Percentiles rank a stretch among this genome's conserved stretches.
These are phyloP conservation scores for Anoncus sp. DNA, from an alignment of 2,888 invertebrate species.

Conservation along the genomic window DNA sequence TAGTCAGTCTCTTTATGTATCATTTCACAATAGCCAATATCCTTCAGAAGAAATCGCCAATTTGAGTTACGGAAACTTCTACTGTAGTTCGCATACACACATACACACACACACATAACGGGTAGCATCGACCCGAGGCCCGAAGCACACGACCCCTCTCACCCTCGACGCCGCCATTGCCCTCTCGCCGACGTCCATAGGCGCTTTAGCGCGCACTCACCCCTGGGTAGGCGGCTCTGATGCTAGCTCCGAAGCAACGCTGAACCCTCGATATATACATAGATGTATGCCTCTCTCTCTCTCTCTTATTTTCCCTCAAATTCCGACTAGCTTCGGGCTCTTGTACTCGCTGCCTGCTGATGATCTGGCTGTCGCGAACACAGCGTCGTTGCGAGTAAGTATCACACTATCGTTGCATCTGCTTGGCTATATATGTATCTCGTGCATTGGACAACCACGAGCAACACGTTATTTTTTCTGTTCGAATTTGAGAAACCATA, in stretches of 20 bases:
- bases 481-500: background rate
- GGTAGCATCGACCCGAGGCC: constrained; percentile 72
- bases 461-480: background rate
- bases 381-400: constrained; percentile 30
- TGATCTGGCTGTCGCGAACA: constrained; percentile 14
- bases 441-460: background rate
- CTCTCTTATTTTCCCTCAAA: background rate
- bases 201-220: constrained; percentile 66
- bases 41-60: background rate
- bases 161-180: constrained; percentile 56
- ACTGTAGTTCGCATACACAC: constrained; percentile 32
- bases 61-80: constrained; percentile 27
- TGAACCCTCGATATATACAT: constrained; percentile 19
- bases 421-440: background rate
- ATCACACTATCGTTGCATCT: constrained; percentile 5
- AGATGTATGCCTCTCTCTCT: background rate
- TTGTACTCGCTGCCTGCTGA: constrained; percentile 34
- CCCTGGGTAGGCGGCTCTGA: constrained; percentile 53
- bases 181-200: constrained; percentile 52
- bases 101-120: constrained; percentile 48
- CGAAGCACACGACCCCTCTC: constrained; percentile 60
- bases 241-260: constrained; percentile 38
- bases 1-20: background rate
- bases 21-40: no score
- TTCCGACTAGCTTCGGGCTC: constrained; percentile 11